Evolutionary conservation across 2,888 invertebrate species (phyloP).

Genomic region (Steinernema carpocapsae): DNA sequence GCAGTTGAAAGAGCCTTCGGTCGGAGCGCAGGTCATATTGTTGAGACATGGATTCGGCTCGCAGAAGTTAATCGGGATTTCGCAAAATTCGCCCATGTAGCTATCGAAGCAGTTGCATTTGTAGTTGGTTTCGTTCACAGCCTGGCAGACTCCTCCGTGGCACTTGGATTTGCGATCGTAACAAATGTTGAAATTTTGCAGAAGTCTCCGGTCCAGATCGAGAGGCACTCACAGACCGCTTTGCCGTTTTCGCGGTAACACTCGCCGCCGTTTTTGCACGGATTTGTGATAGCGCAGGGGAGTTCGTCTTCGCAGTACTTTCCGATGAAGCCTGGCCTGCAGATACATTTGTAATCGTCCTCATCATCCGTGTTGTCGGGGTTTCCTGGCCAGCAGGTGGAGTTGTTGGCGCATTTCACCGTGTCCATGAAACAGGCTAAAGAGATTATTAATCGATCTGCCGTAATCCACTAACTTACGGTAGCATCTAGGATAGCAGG

Average conservation of each 20-base stretch:
- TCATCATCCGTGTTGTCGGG: neutral
- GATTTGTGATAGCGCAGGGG: neutral
- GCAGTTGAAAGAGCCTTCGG: constrained; percentile 6
- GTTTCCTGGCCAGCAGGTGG: constrained; percentile 18
- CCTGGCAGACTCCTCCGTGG: neutral
- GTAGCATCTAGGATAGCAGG: constrained; percentile 6
- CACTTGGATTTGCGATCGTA: constrained; percentile 6
- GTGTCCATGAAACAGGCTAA: neutral
- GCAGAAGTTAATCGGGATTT: constrained; percentile 88
- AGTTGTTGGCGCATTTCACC: neutral
- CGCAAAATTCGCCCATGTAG: no score
- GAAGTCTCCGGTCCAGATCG: neutral
- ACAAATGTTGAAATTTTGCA: constrained; percentile 17
- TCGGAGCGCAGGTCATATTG: constrained; percentile 43
- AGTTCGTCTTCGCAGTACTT: neutral
- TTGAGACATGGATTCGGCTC: constrained; percentile 90
- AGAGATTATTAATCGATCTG: neutral
- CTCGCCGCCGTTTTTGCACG: constrained; percentile 16
- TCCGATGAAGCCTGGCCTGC: neutral
- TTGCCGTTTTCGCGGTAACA: neutral
- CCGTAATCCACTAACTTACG: neutral
- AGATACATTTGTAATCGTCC: constrained; percentile 3
- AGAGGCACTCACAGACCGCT: constrained; percentile 6
- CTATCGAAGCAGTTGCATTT: no score
- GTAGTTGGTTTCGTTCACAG: no score